Percentiles rank a stretch among this genome's conserved stretches.
Evolutionary conservation across 1,140 invertebrate genomes (phyloP).

Genomic region (Drosophila parvula): DNA sequence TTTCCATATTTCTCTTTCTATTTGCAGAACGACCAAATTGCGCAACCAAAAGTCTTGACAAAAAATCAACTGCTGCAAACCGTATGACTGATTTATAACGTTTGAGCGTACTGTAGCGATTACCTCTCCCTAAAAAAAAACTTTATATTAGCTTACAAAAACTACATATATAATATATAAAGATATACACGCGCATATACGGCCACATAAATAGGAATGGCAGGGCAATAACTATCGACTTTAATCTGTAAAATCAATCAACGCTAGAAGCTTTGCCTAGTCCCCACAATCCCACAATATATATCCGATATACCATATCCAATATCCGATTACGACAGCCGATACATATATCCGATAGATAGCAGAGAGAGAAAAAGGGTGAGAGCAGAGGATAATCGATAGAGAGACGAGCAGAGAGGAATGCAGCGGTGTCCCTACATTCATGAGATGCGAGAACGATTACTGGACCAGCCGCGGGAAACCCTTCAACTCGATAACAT

Average conservation of each 20-base stretch:
- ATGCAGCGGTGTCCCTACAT: conserved; percentile 96
- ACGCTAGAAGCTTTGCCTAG: conserved; percentile 26
- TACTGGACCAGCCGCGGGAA: conserved; percentile 88
- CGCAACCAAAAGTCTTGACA: conserved; percentile 71
- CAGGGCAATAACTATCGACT: conserved; percentile 28
- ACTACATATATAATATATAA: conserved; percentile 7
- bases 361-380: conserved; percentile 24
- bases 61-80: conserved; percentile 69
- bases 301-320: conserved; percentile 4
- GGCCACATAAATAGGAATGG: conserved; percentile 29
- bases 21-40: conserved; percentile 73
- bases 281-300: neutral
- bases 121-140: conserved; percentile 65
- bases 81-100: conserved; percentile 75
- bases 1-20: conserved; percentile 1
- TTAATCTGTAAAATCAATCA: conserved; percentile 11
- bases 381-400: conserved; percentile 28
- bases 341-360: conserved; percentile 28
- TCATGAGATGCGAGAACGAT: conserved; percentile 95
- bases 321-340: neutral
- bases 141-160: conserved; percentile 41
- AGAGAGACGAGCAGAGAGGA: conserved; percentile 66
- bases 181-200: conserved; percentile 20
- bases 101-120: conserved; percentile 42
- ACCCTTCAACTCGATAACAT: conserved; percentile 85